phyloP scores from a whole-genome alignment of 1,140 invertebrate species.

The Drosophila sp. region DNA sequence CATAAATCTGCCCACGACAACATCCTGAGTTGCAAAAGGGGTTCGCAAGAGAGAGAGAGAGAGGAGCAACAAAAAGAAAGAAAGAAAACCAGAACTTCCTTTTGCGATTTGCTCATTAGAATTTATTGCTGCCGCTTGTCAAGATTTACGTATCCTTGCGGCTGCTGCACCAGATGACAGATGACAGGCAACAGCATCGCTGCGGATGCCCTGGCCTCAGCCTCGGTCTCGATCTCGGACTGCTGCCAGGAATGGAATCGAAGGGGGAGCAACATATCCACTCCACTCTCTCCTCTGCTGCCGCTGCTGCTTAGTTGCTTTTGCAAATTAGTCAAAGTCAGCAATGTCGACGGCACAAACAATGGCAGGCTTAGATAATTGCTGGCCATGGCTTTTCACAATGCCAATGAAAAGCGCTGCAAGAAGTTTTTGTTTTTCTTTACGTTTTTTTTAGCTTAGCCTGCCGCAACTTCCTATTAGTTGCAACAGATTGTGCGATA shows the following conservation, averaged over 20 bases:
- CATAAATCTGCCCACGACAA: conserved; percentile 73
- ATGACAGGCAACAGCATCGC: conserved; percentile 65
- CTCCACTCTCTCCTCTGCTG: too few relatives aligned
- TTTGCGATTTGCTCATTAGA: conserved; percentile 80
- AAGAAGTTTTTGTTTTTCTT: conserved; percentile 28
- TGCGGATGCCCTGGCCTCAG: conserved; percentile 19
- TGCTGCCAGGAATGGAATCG: not conserved
- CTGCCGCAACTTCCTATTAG: conserved; percentile 75
- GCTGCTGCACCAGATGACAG: conserved; percentile 61
- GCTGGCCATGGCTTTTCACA: conserved; percentile 75
- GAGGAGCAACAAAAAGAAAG: not conserved
- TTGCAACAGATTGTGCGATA: conserved; percentile 78
- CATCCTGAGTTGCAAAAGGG: conserved; percentile 56
- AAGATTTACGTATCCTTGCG: conserved; percentile 79
- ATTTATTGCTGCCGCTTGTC: conserved; percentile 80
- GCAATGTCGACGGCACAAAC: conserved; percentile 58
- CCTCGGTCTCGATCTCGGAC: not conserved
- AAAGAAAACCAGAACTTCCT: conserved; percentile 65
- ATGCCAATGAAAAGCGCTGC: conserved; percentile 69
- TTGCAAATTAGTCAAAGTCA: conserved; percentile 81
- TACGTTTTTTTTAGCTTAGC: conserved; percentile 7
- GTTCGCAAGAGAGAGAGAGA: not conserved
- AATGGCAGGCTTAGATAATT: conserved; percentile 79
- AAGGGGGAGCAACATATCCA: not conserved
- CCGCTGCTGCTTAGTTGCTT: conserved; percentile 47